Evolutionary conservation across 2,113 vertebrate genomes (phyloP).

Genomic region (Chaenocephalus aceratus): DNA sequence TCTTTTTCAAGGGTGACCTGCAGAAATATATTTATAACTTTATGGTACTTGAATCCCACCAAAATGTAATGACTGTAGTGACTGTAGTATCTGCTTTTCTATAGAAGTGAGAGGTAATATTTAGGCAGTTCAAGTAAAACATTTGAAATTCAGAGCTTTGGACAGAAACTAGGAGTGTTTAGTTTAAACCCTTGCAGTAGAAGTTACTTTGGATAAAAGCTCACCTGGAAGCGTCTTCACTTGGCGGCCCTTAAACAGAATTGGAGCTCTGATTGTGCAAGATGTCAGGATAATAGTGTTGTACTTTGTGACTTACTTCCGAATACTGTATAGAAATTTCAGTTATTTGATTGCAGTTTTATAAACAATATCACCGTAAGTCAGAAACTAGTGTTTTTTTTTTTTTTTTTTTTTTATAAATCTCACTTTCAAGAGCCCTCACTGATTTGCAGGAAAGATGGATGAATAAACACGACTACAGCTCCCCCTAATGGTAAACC

Average conservation of each 20-base stretch:
- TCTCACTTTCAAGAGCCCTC: background rate
- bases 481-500: constrained; percentile 49
- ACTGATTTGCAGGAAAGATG: background rate
- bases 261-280: background rate
- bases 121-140: background rate
- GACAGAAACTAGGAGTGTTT: background rate
- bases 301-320: background rate
- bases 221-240: background rate
- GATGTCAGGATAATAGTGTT: background rate
- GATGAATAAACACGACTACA: constrained; percentile 16
- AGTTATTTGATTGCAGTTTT: too few species aligned
- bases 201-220: background rate
- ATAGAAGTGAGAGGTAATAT: background rate
- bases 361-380: background rate
- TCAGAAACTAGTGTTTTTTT: background rate
- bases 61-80: constrained; percentile 11
- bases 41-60: background rate
- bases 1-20: too few species aligned
- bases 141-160: background rate
- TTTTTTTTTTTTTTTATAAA: too few species aligned
- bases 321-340: background rate
- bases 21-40: background rate
- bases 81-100: background rate
- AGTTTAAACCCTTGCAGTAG: background rate
- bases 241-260: background rate